phyloP scores from a whole-genome alignment of 1,140 invertebrate species.

The Lethocerus indicus region DNA sequence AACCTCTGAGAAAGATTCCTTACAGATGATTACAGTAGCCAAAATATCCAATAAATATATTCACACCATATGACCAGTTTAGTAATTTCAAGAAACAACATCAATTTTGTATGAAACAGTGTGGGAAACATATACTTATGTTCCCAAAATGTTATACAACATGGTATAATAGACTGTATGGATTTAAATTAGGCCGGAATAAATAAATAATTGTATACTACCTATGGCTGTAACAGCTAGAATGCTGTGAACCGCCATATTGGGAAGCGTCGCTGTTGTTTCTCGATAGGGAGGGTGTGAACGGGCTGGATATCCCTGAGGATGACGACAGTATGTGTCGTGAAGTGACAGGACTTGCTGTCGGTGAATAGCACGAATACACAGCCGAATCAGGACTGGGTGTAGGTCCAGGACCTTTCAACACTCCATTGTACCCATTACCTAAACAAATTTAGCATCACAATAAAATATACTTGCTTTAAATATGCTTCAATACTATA shows the following conservation, averaged over 20 bases:
- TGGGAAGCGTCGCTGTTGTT: conserved; percentile 80
- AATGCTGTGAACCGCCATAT: conserved; percentile 37
- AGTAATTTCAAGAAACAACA: too few species aligned
- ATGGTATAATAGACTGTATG: too few species aligned
- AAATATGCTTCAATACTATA: background rate
- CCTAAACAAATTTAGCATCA: conserved; percentile 3
- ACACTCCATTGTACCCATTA: conserved; percentile 11
- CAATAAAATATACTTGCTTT: background rate
- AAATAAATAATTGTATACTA: too few species aligned
- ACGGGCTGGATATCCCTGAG: conserved; percentile 32
- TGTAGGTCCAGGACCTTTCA: conserved; percentile 29
- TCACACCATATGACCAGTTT: too few species aligned
- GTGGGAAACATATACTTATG: too few species aligned
- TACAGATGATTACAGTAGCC: too few species aligned
- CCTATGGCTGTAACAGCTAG: conserved; percentile 58
- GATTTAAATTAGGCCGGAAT: too few species aligned
- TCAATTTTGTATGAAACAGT: too few species aligned
- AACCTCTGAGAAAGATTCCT: too few species aligned
- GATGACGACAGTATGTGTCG: conserved; percentile 40
- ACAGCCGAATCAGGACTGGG: conserved; percentile 70
- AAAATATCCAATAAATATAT: too few species aligned
- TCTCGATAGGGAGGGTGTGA: conserved; percentile 65
- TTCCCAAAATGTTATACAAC: too few species aligned
- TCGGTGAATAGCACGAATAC: conserved; percentile 68
- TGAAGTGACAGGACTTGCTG: conserved; percentile 68